These are phyloP conservation scores for Phalacrocorax carbo DNA, from an alignment of 2,113 vertebrate genomes.

Conservation along the genomic window DNA sequence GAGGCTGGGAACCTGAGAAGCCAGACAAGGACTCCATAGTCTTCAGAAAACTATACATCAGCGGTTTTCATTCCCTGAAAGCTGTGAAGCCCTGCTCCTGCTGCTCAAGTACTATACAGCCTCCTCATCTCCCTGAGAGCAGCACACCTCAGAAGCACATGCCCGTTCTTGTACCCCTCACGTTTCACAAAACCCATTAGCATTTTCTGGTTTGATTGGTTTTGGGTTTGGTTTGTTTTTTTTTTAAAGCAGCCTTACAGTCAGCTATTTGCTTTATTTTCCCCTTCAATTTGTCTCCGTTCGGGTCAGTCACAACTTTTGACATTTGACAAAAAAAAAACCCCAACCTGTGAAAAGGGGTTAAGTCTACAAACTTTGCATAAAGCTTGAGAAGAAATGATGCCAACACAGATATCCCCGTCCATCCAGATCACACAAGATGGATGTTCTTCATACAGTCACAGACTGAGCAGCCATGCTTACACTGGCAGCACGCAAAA, in stretches of 20 bases:
- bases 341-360: neutral
- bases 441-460: neutral
- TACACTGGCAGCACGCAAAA: neutral
- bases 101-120: neutral
- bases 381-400: neutral
- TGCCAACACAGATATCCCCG: neutral
- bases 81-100: neutral
- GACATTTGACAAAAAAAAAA: neutral
- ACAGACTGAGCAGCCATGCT: neutral
- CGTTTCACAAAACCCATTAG: neutral
- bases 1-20: neutral
- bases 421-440: neutral
- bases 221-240: rapidly evolving
- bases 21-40: rapidly evolving
- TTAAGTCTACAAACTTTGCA: neutral
- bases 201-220: no score
- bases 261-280: neutral
- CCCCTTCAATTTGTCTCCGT: neutral
- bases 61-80: neutral
- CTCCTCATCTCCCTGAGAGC: neutral
- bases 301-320: neutral
- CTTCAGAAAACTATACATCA: neutral
- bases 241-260: neutral
- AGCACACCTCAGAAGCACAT: neutral
- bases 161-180: neutral